Conservation (phyloP, 2,113 vertebrate genomes). For the Climacteris rufus region DNA sequence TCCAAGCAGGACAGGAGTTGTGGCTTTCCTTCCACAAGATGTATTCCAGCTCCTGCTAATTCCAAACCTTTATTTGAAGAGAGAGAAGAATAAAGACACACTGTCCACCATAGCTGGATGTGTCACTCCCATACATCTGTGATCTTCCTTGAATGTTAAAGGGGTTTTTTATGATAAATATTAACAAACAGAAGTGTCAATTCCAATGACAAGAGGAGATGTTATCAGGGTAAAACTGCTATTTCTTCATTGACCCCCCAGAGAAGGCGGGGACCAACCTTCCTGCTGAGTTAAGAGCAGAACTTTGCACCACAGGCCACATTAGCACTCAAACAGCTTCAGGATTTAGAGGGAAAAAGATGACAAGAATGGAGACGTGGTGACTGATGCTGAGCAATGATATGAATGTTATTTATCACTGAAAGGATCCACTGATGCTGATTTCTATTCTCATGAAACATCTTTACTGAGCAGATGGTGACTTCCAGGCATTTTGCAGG, state of each 20-base stretch:
- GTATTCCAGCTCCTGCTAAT: neutral
- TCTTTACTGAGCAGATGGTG: neutral
- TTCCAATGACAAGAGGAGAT: neutral
- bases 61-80: neutral
- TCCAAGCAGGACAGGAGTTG: neutral
- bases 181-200: neutral
- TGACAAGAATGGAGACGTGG: neutral
- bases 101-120: neutral
- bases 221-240: neutral
- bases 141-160: neutral
- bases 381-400: neutral
- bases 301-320: neutral
- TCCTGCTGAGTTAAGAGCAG: neutral
- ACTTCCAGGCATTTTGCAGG: neutral
- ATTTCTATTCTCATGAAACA: neutral
- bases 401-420: neutral
- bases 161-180: accelerated
- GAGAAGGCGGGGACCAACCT: neutral
- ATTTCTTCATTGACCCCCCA: neutral
- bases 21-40: neutral
- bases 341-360: neutral
- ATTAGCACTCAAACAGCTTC: neutral
- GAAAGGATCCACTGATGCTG: neutral
- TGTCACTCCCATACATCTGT: accelerated
- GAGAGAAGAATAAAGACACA: neutral